Evolutionary conservation across 2,113 vertebrate species (phyloP).

Genomic region (Ophthalmolycus amberensis): DNA sequence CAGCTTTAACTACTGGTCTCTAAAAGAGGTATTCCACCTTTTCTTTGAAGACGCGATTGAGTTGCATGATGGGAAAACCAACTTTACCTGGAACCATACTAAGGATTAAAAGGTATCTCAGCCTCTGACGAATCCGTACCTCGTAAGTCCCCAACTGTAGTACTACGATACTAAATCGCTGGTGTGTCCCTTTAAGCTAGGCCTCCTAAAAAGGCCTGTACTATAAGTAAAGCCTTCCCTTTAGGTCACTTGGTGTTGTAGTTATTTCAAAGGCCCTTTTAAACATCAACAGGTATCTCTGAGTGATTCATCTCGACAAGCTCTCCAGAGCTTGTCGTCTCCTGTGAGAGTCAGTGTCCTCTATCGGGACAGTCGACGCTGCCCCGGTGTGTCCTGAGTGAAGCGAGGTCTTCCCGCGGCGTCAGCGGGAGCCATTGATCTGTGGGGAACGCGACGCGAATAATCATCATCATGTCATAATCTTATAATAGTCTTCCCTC

Average conservation of each 20-base stretch:
- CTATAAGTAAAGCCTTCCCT: background rate
- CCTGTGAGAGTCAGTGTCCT: slow-evolving; percentile 2
- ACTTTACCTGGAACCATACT: background rate
- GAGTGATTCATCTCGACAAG: background rate
- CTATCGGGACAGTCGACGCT: background rate
- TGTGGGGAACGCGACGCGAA: slow-evolving; percentile 35
- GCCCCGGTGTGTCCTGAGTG: background rate
- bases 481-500: slow-evolving; percentile 41
- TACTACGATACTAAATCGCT: background rate
- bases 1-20: too few relatives aligned
- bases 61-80: background rate
- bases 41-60: background rate
- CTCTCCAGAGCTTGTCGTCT: background rate
- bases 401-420: slow-evolving; percentile 6
- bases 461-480: slow-evolving; percentile 61
- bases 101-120: background rate
- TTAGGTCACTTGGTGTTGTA: background rate
- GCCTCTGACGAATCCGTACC: background rate
- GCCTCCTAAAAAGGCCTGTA: background rate
- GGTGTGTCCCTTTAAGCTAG: background rate
- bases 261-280: background rate
- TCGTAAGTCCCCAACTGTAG: background rate
- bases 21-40: too few relatives aligned
- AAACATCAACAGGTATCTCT: background rate
- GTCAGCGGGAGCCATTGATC: slow-evolving; percentile 26